Evolutionary conservation across 1,140 invertebrate genomes (phyloP), one percentile per base, ranked within the genome.

Genomic region (Macrosteles quadrilineatus): DNA sequence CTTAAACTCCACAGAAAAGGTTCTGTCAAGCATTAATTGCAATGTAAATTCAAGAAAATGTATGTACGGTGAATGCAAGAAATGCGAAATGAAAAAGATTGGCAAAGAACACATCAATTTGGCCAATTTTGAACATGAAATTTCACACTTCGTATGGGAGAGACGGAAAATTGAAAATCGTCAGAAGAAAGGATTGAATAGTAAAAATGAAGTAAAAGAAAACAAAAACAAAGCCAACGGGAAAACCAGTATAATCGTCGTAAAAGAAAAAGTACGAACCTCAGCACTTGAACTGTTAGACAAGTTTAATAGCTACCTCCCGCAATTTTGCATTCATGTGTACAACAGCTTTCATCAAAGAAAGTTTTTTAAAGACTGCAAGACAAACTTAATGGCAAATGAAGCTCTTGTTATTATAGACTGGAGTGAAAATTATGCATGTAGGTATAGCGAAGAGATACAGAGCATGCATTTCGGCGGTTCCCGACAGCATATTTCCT

Each of bases 371-470:
- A 11, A 9, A 43, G 17, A 43, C 9, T 43, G 9, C 9, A 43
- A 43, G 36, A 43, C 9, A 43, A 11, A 9, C 36, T 17, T 43
- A 17, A 17, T 11, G 17, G 65, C 69, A 67, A 71, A 75, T 59
- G 75, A 78, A 73, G 40, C 73, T 32, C 68, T 75, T 40, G 75
- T 78, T 43, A 74, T 77, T 64, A 74, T 79, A 53, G 77, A 80
- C 70, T 79, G 79, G 71, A 73, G 72, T 31, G 70, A 79, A 68
- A 80, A 80, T 62, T 78, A 76, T 71, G 72, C 57, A 12, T 75
- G 71, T 29, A 80, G 80, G 71, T 79, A 79, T 70, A 62, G 50
- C 30, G 71, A 74, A 45, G 75, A 78, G 74, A 77, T 80, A 31
- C 78, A 80, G 73, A 73, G 74, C 29, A 70, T 72, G 9, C 75